Base-by-base conservation (phyloP, 2,797 vertebrate species). In the Yasuhikotakia modesta region DNA sequence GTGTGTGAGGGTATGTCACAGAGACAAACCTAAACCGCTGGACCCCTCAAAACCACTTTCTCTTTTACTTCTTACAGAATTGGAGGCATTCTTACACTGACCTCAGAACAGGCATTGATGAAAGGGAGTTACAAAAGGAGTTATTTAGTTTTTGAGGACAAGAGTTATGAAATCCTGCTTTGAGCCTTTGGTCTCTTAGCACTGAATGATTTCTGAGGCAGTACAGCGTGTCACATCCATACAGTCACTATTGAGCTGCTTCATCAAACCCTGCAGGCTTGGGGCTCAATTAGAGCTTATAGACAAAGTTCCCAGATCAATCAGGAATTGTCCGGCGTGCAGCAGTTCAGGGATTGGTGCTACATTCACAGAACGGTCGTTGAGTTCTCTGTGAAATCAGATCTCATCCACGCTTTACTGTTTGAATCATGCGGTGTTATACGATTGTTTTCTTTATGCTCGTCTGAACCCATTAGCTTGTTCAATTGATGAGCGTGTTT, bases 391-490 rank as follows among this genome's bases (percentile, higher is more conserved):
- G 22, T 70, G 35, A 21, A n/a, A 22, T 45, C 35, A 73, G 73
- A 81, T 84, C 60, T 21, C 30, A 65, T 65, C 4, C 32, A 55
- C 69, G 19, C 39, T 17, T 70, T 46, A 86, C 78, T 73, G 73
- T 78, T 52, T 60, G 71, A 75, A 61, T 66, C 39, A 84, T 72
- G 65, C 48, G 77, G 82, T 86, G 80, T 83, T 84, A 68, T 85
- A 89, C 88, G 58, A 84, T 89, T 70, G 17, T 79, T 71, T 85
- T 94, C 94, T 96, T 96, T 93, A 96, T 87, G 94, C 94, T 92
- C 87, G 89, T 96, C 95, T 93, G 92, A 92, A 90, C 90, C 81
- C 66, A 95, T 97, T 93, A 94, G 90, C 92, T 90, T 88, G 76
- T 76, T 66, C 39, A 65, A 68, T 79, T 84, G 77, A 79, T 77